Conservation (phyloP, 2,113 vertebrate species). For the Crotalus tigris region DNA sequence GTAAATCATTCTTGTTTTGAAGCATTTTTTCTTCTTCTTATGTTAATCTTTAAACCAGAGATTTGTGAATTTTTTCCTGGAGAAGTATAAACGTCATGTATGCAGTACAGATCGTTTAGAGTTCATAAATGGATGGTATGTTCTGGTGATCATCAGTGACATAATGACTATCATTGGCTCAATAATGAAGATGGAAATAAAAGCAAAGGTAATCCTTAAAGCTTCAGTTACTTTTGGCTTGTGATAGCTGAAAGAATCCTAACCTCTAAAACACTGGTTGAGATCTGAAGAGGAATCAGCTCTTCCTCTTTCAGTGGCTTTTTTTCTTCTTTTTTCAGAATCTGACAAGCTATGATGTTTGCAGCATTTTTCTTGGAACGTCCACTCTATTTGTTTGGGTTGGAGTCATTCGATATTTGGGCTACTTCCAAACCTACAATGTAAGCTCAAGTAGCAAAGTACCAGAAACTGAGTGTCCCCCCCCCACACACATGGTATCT, state of each 20-base stretch:
- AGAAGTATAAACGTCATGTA: conserved; percentile 77
- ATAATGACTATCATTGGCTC: conserved; percentile 88
- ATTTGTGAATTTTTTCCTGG: conserved; percentile 82
- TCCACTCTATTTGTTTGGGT: conserved; percentile 94
- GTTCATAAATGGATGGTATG: conserved; percentile 94
- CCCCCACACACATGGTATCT: neutral
- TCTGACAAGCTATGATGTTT: conserved; percentile 89
- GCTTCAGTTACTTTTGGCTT: neutral
- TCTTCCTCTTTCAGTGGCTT: neutral
- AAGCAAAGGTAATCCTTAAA: conserved; percentile 82
- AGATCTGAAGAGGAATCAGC: neutral
- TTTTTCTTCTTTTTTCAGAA: conserved; percentile 71
- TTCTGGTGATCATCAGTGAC: conserved; percentile 90
- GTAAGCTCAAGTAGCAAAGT: conserved; percentile 70
- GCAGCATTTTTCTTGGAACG: conserved; percentile 94
- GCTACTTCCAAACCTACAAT: conserved; percentile 96
- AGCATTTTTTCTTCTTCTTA: conserved; percentile 11
- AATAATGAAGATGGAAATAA: conserved; percentile 97
- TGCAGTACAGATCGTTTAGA: conserved; percentile 80
- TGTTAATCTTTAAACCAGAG: conserved; percentile 72
- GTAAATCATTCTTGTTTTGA: neutral
- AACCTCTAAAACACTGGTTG: neutral
- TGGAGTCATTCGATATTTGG: conserved; percentile 92
- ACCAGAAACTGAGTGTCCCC: neutral
- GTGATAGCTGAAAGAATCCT: neutral